Evolutionary conservation across 2,888 invertebrate species (phyloP).

Genomic region (Nephrocerus scutellatus): DNA sequence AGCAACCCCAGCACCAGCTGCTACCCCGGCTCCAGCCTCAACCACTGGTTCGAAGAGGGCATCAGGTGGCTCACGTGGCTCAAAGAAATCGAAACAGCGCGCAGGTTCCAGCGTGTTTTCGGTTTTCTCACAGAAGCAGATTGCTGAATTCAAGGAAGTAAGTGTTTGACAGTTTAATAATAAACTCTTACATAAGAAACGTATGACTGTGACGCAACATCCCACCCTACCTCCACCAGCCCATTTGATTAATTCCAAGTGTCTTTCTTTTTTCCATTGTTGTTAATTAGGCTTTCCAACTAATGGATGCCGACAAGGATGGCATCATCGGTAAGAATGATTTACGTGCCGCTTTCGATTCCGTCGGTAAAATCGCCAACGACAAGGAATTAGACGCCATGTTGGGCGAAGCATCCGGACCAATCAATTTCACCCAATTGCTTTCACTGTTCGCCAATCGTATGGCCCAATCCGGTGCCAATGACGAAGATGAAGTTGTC

Average conservation of each 20-base stretch:
- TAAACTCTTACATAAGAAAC: too few relatives aligned
- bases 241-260: not conserved
- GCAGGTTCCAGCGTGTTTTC: slow-evolving; percentile 93
- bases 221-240: not conserved
- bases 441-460: slow-evolving; percentile 85
- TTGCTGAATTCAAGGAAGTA: slow-evolving; percentile 93
- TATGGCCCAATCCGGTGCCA: slow-evolving; percentile 81
- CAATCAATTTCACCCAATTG: slow-evolving; percentile 93
- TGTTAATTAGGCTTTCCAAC: slow-evolving; percentile 73
- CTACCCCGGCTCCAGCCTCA: slow-evolving; percentile 61
- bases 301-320: slow-evolving; percentile 95
- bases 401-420: slow-evolving; percentile 80
- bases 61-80: slow-evolving; percentile 59
- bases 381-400: slow-evolving; percentile 89
- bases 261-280: slow-evolving; percentile 1
- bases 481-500: slow-evolving; percentile 88
- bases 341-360: slow-evolving; percentile 85
- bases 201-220: not conserved
- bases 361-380: slow-evolving; percentile 79
- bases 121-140: slow-evolving; percentile 94
- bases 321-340: slow-evolving; percentile 85
- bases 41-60: slow-evolving; percentile 75
- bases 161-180: slow-evolving; percentile 28
- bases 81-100: slow-evolving; percentile 69
- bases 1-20: slow-evolving; percentile 62